Evolutionary conservation across 2,113 vertebrate genomes (phyloP).

Genomic region (Columba janthina): DNA sequence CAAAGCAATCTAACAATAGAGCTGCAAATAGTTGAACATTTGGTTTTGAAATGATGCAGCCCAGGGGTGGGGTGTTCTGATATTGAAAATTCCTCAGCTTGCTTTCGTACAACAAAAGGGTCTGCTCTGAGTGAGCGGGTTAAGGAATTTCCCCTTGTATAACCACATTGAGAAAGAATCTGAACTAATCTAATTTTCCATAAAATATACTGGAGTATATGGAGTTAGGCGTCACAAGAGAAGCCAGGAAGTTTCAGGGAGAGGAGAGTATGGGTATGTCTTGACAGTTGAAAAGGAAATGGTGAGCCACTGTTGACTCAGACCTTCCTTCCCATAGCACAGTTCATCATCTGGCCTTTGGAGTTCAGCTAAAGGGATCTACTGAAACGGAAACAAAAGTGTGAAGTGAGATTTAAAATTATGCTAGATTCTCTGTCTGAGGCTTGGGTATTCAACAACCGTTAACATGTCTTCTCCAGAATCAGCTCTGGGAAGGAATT

Average conservation of each 20-base stretch:
- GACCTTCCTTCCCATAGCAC: background rate
- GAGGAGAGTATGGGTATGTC: background rate
- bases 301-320: background rate
- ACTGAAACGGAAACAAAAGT: background rate
- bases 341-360: background rate
- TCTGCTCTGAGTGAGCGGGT: background rate
- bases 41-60: conserved; percentile 30
- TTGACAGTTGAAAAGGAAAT: background rate
- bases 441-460: background rate
- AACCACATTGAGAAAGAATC: background rate
- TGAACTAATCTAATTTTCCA: background rate
- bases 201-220: background rate
- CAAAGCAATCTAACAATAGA: conserved; percentile 39
- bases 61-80: background rate
- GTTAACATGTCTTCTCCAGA: background rate
- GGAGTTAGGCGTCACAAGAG: background rate
- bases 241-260: background rate
- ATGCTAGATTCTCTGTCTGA: background rate
- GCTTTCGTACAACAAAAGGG: background rate
- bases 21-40: conserved; percentile 16
- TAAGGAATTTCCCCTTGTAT: background rate
- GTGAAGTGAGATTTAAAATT: background rate
- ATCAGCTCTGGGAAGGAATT: background rate
- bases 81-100: conserved; percentile 44
- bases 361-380: background rate